Evolutionary conservation across 2,888 invertebrate species (phyloP), one percentile per base, ranked within the genome.

Genomic region (Tanytarsus gracilentus): DNA sequence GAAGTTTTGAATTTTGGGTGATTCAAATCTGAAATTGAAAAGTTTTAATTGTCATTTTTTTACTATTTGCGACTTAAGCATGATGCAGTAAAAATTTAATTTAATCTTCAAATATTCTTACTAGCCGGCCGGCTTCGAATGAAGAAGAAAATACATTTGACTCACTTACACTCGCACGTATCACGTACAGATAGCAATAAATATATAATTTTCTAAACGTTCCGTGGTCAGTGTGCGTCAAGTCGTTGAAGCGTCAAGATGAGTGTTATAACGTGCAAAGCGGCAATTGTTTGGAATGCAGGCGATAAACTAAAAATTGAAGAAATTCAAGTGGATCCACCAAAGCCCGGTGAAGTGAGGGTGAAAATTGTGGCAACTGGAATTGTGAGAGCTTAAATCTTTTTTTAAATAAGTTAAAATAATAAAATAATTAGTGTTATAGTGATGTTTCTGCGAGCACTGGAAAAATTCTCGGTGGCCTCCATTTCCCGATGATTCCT

Each of bases 391-490:
- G 7, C 23, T 18, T 18, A 6, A 23, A 1, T 44, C 3, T 3
- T 11, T 9, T 18, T 23, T 23, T 4, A 21, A 14, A 21, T 3
- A 18, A 5, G 2, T 27, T 6, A 44, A n/a, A 25, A 14, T 39
- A 8, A 18, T 23, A 21, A 30, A 48, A 16, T 21, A n/a, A 9
- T 33, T 9, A 60, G 60, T 96, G 96, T 69, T 95, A 96, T 69
- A 95, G 95, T 0, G 96, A 96, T 75, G 85, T 90, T 0, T 94
- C 90, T 69, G 93, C 95, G 0, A 74, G 91, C 27, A 83, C 84
- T 63, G 96, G 96, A 2, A 79, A 83, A 63, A 95, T 96, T 72
- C 85, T 94, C 0, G 95, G 96, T 73, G 95, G 94, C 4, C 75
- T 84, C 11, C 44, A 44, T 11, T 96, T 96, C 68, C 98, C 98